Base-by-base conservation (phyloP, 2,888 invertebrate species). In the Oxyteleia sp. region DNA sequence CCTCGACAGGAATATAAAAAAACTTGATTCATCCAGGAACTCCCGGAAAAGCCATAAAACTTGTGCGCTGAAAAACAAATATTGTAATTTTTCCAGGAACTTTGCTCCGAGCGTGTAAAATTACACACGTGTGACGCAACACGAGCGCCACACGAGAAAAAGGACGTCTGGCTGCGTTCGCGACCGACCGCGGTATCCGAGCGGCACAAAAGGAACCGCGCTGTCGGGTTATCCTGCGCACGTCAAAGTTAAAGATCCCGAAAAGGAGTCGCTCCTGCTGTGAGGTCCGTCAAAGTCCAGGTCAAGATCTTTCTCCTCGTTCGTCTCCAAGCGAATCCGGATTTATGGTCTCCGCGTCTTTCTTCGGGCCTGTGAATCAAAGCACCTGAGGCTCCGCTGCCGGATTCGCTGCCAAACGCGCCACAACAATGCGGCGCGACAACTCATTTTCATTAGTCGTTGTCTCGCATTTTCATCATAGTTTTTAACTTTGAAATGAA, bases 191-290 rank as follows among this genome's bases (percentile, higher is more conserved):
- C 32, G 15, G 16, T 11, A 18, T 13, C n/a, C 7, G 53, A 43
- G n/a, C n/a, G 26, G 18, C 15, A 68, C 53, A 68, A 68, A 68
- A 41, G 53, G 26, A n/a, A 13, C 66, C 66, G 66, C 41, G 38
- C 29, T 43, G 66, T 53, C 66, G 45, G 45, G 69, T 71, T 59
- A 59, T 49, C 59, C 32, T n/a, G 35, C 8, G 11, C 20, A 26
- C 43, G 68, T 68, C 68, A 68, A 68, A 55, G 55, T 55, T 68
- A 68, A 68, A 68, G 68, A 68, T 47, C 47, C 45, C 8, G 13
- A 63, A 47, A 63, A 63, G 47, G 47, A 63, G 32, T 35, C 18
- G 51, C 0, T 68, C 68, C 55, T 18, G 43, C 55, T 68, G 66
- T n/a, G n/a, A n/a, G n/a, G n/a, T n/a, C n/a, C n/a, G n/a, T n/a